phyloP scores from a whole-genome alignment of 2,113 vertebrate species.

The Archilochus colubris region DNA sequence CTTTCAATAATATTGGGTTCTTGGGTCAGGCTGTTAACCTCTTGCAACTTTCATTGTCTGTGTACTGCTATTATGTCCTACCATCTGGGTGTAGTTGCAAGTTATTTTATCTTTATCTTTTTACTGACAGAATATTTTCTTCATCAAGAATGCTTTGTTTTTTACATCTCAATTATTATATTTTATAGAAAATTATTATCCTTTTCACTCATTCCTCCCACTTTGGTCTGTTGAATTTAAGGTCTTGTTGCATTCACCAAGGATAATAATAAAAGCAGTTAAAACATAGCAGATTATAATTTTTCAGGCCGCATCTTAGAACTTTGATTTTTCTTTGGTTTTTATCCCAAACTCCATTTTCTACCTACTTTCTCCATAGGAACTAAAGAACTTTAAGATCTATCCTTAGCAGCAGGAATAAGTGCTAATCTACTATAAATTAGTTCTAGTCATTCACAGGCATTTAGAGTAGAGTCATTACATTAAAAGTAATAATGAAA shows the following conservation, averaged over 20 bases:
- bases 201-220: constrained; percentile 38
- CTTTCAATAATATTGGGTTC: background rate
- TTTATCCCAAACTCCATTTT: constrained; percentile 40
- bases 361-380: constrained; percentile 35
- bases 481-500: constrained; percentile 11
- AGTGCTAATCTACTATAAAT: constrained; percentile 25
- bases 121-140: background rate
- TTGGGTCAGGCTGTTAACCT: background rate
- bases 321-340: constrained; percentile 44
- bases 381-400: constrained; percentile 28
- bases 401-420: background rate
- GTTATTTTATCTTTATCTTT: background rate
- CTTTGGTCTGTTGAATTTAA: constrained; percentile 36
- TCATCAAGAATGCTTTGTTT: background rate
- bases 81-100: background rate
- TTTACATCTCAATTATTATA: background rate
- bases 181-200: constrained; percentile 38
- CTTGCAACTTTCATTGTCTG: background rate
- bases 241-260: background rate
- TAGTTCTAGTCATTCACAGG: constrained; percentile 38
- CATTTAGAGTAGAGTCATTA: background rate
- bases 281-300: constrained; percentile 31
- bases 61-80: background rate
- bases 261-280: constrained; percentile 52
- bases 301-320: constrained; percentile 12